Evolutionary conservation across 2,113 vertebrate species (phyloP).

Genomic region (Isichthys henryi): DNA sequence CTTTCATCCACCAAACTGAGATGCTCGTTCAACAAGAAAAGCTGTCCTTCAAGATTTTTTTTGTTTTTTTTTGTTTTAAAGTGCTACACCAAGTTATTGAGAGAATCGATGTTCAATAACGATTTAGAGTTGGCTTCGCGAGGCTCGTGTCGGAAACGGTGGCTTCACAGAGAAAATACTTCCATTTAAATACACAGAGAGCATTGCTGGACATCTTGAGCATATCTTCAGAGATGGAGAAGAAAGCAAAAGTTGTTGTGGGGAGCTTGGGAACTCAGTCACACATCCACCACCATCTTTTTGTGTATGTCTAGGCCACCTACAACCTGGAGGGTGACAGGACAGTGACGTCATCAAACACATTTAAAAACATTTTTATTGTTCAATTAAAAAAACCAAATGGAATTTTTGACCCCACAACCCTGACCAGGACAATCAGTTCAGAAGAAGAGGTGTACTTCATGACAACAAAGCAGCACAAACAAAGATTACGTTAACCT

Average conservation of each 20-base stretch:
- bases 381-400: neutral
- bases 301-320: slow-evolving; percentile 95
- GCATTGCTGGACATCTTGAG: slow-evolving; percentile 81
- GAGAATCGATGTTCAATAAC: slow-evolving; percentile 81
- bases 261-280: slow-evolving; percentile 63
- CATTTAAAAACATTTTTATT: neutral
- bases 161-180: slow-evolving; percentile 86
- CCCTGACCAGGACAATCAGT: neutral
- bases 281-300: slow-evolving; percentile 97
- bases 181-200: slow-evolving; percentile 84
- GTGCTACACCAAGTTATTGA: slow-evolving; percentile 86
- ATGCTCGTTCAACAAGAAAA: slow-evolving; percentile 65
- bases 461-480: neutral
- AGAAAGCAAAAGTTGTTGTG: slow-evolving; percentile 74
- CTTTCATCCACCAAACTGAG: slow-evolving; percentile 77
- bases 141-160: slow-evolving; percentile 40
- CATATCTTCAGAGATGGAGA: slow-evolving; percentile 88
- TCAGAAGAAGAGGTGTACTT: neutral
- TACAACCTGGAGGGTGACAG: slow-evolving; percentile 69
- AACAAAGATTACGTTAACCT: neutral
- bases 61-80: slow-evolving; percentile 51
- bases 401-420: neutral
- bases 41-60: slow-evolving; percentile 43
- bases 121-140: slow-evolving; percentile 54
- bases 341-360: neutral